Conservation (phyloP, 2,797 vertebrate genomes). For the Ammospiza maritima region DNA sequence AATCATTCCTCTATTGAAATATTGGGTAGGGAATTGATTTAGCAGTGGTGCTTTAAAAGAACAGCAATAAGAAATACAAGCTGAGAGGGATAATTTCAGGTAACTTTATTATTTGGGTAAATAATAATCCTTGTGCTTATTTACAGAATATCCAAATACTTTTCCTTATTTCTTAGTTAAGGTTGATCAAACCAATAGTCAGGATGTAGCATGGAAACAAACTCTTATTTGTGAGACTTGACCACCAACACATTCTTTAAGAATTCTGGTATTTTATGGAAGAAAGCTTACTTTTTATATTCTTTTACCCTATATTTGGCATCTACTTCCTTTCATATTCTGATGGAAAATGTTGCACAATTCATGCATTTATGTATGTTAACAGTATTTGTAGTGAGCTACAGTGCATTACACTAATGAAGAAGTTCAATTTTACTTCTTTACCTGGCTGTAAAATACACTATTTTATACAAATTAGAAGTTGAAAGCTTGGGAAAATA, state of each 20-base stretch:
- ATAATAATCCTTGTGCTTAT: slow-evolving; percentile 5
- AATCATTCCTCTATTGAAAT: background rate
- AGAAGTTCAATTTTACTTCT: slow-evolving; percentile 54
- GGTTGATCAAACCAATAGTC: background rate
- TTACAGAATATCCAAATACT: background rate
- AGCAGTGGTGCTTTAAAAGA: background rate
- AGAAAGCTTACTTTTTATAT: background rate
- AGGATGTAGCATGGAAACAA: background rate
- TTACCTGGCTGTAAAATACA: slow-evolving; percentile 48
- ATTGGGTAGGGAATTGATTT: background rate
- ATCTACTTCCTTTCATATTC: slow-evolving; percentile 15
- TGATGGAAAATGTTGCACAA: slow-evolving; percentile 49
- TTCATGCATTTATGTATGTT: slow-evolving; percentile 48
- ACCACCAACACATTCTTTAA: slow-evolving; percentile 43
- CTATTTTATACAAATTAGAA: slow-evolving; percentile 50
- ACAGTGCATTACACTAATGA: background rate
- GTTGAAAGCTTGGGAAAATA: slow-evolving; percentile 64
- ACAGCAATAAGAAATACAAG: background rate
- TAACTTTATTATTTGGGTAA: background rate
- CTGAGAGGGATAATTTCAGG: background rate
- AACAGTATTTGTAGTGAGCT: slow-evolving; percentile 17
- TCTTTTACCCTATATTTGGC: slow-evolving; percentile 37
- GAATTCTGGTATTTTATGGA: slow-evolving; percentile 34
- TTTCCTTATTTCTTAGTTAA: background rate
- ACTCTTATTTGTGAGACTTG: slow-evolving; percentile 8